Evolutionary conservation across 2,113 vertebrate genomes (phyloP).

Genomic region (Gambusia holbrooki): DNA sequence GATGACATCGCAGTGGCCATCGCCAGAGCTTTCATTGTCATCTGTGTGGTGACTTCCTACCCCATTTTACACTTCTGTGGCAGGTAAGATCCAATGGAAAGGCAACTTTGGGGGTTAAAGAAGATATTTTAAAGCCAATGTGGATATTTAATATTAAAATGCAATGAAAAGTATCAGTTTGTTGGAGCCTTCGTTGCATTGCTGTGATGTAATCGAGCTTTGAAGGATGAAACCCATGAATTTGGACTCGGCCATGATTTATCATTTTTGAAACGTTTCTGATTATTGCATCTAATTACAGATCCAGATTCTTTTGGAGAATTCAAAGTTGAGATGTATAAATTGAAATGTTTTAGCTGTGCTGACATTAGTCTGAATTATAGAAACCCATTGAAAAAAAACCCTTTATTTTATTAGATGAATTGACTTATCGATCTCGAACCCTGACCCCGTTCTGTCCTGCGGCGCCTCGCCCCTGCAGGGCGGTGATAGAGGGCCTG

Average conservation of each 20-base stretch:
- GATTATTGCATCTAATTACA: too few relatives aligned
- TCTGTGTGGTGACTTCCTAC: constrained; percentile 95
- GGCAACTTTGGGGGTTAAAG: not conserved
- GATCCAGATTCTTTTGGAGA: not conserved
- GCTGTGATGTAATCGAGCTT: too few relatives aligned
- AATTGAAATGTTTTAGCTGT: too few relatives aligned
- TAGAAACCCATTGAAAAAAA: too few relatives aligned
- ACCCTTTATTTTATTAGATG: too few relatives aligned
- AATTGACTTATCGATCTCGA: not conserved
- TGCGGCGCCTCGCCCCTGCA: constrained; percentile 52
- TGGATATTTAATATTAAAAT: not conserved
- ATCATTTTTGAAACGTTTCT: too few relatives aligned
- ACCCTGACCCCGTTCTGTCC: not conserved
- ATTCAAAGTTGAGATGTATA: too few relatives aligned
- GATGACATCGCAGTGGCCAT: constrained; percentile 91
- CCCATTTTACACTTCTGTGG: constrained; percentile 98
- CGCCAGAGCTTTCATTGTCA: constrained; percentile 91
- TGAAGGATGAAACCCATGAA: too few relatives aligned
- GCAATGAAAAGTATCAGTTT: too few relatives aligned
- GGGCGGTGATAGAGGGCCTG: constrained; percentile 93
- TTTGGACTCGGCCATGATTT: too few relatives aligned
- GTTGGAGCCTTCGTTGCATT: too few relatives aligned
- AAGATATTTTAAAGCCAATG: not conserved
- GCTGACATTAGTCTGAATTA: too few relatives aligned
- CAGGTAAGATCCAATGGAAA: constrained; percentile 77